Base-by-base conservation (phyloP, 2,797 vertebrate genomes). In the Gambusia yucatana region DNA sequence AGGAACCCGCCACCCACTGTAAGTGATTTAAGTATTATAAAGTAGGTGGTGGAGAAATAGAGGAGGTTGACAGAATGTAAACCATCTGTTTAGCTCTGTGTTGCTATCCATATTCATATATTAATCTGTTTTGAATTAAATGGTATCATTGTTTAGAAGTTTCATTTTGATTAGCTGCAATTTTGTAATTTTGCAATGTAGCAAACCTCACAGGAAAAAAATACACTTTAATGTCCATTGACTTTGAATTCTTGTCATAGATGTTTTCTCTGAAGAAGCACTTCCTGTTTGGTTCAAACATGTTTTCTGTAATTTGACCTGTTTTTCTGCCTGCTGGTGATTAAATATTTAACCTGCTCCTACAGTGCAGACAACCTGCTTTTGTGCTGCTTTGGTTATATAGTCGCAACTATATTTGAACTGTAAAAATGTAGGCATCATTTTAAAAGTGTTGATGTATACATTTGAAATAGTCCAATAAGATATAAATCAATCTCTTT, bases 341-440 rank as follows among this genome's bases (percentile, higher is more conserved):
- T 95, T 14, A 93, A 94, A 94, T 92, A 95, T 94, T 95, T 79
- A 95, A 30, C 84, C 86, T 73, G 82, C 79, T 33, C 46, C 67
- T 72, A 39, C 13, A 73, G 76, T 39, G 76, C 77, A 80, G 73
- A 65, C 63, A 85, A 72, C 74, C 75, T 78, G 67, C 72, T 14
- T 47, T 20, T 70, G 33, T 47, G 61, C 16, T 48, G 25, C 30
- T 61, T 44, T 67, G 46, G 36, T 17, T 30, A 78, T 71, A 74
- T 7, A 39, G 63, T 67, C 17, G 4, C 20, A 67, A 22, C n/a
- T 16, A 1, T 30, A 30, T 39, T 76, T 67, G 2, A 57, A 17
- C 75, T 17, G 20, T 10, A 33, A 20, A 33, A 36, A 50, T 73
- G 77, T 46, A 50, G 25, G 5, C 46, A 30, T 55, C 2, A 39